Percentiles rank a stretch among this genome's conserved stretches.
Conservation (phyloP, 2,888 invertebrate species). For the Campoletis raptor region DNA sequence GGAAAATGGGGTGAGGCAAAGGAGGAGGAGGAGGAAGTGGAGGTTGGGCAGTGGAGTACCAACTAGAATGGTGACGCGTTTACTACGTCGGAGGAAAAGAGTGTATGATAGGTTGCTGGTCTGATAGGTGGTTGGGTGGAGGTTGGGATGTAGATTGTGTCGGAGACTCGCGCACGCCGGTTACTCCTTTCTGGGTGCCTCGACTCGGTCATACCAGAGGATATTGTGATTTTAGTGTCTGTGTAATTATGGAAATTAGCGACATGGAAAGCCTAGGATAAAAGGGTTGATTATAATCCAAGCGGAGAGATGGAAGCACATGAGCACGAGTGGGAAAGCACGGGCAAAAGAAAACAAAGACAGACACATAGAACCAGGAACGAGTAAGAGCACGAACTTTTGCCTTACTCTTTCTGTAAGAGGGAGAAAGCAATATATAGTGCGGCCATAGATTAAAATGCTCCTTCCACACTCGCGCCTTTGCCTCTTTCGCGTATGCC, state of each 20-base stretch:
- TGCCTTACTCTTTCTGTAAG: constrained; percentile 53
- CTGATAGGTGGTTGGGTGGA: constrained; percentile 69
- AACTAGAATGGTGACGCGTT: constrained; percentile 45
- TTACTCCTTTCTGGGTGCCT: constrained; percentile 82
- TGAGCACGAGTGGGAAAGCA: constrained; percentile 62
- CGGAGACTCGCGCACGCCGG: constrained; percentile 82
- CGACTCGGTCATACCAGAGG: constrained; percentile 72
- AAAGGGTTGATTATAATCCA: constrained; percentile 85
- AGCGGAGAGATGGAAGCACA: constrained; percentile 74
- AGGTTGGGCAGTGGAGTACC: constrained; percentile 50
- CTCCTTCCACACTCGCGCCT: constrained; percentile 84
- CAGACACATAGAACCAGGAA: constrained; percentile 23
- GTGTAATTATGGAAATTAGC: constrained; percentile 85
- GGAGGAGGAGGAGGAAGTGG: constrained; percentile 15
- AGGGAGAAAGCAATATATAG: constrained; percentile 64
- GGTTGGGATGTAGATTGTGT: constrained; percentile 64
- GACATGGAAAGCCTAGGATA: constrained; percentile 85
- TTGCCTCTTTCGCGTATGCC: constrained; percentile 73
- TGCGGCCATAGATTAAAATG: constrained; percentile 84
- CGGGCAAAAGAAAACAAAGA: constrained; percentile 57
- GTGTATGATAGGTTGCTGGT: constrained; percentile 59
- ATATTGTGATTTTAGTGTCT: constrained; percentile 85
- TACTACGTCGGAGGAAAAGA: constrained; percentile 59
- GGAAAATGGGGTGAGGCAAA: constrained; percentile 17
- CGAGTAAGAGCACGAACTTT: constrained; percentile 50